Conservation (phyloP, 2,113 vertebrate genomes). For the Saguinus midas region DNA sequence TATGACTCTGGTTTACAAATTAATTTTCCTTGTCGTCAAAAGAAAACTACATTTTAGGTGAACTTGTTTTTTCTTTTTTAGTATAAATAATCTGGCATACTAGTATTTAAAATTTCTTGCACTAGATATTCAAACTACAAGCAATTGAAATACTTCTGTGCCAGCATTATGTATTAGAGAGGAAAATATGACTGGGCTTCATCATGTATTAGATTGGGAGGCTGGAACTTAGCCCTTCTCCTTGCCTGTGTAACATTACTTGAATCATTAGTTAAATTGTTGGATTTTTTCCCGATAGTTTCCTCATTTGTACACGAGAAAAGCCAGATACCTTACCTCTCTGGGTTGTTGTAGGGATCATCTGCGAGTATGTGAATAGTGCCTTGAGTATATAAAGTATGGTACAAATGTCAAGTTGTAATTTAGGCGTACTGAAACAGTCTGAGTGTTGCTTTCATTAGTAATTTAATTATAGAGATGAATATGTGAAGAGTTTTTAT, state of each 20-base stretch:
- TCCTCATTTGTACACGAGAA: background rate
- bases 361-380: background rate
- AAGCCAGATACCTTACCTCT: background rate
- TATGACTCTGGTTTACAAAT: background rate
- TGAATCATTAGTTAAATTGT: background rate
- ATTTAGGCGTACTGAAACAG: constrained; percentile 1
- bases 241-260: background rate
- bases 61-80: background rate
- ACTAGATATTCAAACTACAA: background rate
- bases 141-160: background rate
- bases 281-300: background rate
- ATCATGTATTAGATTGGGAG: background rate
- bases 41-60: background rate
- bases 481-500: background rate
- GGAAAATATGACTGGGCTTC: background rate
- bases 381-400: background rate
- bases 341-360: background rate
- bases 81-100: background rate
- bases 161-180: background rate
- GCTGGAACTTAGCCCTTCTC: background rate
- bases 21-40: constrained; percentile 18
- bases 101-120: constrained; percentile 14
- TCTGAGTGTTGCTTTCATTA: constrained; percentile 38
- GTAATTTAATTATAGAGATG: background rate
- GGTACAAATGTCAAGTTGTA: background rate